Conservation (phyloP, 2,888 invertebrate species). For the Drosophila borborema region DNA sequence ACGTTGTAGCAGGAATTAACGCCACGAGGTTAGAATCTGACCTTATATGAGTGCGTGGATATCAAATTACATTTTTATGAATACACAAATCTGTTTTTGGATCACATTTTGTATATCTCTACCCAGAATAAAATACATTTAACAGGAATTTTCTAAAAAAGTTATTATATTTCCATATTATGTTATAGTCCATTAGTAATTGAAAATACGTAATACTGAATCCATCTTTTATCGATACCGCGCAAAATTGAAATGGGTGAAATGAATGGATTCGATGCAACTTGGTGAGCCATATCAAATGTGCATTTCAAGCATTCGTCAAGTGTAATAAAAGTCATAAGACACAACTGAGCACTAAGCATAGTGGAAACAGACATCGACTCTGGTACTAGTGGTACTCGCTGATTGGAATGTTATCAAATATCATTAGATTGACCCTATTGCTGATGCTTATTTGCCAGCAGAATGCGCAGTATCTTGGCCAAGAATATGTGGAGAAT, state of each 20-base stretch:
- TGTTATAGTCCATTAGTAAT: not conserved
- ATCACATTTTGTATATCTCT: not conserved
- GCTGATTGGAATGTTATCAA: not conserved
- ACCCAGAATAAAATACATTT: not conserved
- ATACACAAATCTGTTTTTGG: not conserved
- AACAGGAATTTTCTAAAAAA: not conserved
- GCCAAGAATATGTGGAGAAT: too few relatives aligned
- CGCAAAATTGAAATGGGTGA: not conserved
- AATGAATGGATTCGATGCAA: conserved; percentile 1
- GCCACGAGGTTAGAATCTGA: not conserved
- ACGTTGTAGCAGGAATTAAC: accelerated
- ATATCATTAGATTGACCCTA: not conserved
- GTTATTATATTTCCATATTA: not conserved
- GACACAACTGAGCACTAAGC: not conserved
- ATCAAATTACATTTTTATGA: not conserved
- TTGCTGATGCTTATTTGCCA: not conserved
- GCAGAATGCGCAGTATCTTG: not conserved
- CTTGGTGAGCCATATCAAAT: not conserved
- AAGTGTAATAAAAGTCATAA: not conserved
- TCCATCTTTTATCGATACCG: not conserved
- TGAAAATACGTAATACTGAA: not conserved
- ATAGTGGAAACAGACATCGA: not conserved
- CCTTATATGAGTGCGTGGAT: not conserved
- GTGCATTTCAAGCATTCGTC: not conserved
- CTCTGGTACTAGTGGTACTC: not conserved